A percentile compares a stretch with the other conserved stretches of the same genome.
These are phyloP conservation scores for Carassius gibelio DNA, from an alignment of 2,113 vertebrate species.

Conservation along the genomic window DNA sequence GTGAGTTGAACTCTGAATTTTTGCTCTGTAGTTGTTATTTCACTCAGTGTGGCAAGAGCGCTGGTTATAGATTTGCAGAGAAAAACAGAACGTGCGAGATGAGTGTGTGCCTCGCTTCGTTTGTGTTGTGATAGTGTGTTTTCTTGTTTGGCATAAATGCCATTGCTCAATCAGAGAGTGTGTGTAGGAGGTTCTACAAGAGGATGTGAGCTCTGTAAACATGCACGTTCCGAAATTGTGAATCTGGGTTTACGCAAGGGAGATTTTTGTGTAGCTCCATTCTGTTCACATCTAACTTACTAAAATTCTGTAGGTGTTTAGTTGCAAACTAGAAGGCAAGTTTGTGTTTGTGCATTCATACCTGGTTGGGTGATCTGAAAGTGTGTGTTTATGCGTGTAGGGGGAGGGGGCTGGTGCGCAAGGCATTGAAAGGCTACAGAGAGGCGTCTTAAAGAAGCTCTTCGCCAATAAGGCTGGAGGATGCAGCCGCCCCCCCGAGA, in stretches of 20 bases:
- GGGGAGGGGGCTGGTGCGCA: not conserved
- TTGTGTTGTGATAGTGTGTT: conserved; percentile 19
- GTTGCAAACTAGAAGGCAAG: conserved; percentile 19
- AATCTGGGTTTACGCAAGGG: not conserved
- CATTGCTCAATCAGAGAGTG: conserved; percentile 49
- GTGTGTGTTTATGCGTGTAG: conserved; percentile 6
- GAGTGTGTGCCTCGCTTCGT: not conserved
- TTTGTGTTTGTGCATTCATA: not conserved
- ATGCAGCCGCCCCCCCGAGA: conserved; percentile 33
- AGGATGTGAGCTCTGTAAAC: conserved; percentile 21
- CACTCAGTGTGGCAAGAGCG: not conserved
- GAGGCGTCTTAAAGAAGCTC: conserved; percentile 45
- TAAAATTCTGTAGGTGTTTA: not conserved
- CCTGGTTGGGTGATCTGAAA: not conserved
- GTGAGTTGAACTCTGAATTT: conserved; percentile 65
- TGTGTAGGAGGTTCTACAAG: conserved; percentile 44
- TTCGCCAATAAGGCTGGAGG: conserved; percentile 49
- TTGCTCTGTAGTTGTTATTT: conserved; percentile 48
- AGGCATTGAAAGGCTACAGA: conserved; percentile 22
- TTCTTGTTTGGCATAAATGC: conserved; percentile 30
- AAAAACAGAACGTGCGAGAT: conserved; percentile 19
- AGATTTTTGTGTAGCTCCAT: not conserved
- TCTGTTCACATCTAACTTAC: not conserved
- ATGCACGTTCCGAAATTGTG: conserved; percentile 12
- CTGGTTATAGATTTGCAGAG: conserved; percentile 21